phyloP scores from a whole-genome alignment of 2,113 vertebrate genomes.

The Amazona guildingii region DNA sequence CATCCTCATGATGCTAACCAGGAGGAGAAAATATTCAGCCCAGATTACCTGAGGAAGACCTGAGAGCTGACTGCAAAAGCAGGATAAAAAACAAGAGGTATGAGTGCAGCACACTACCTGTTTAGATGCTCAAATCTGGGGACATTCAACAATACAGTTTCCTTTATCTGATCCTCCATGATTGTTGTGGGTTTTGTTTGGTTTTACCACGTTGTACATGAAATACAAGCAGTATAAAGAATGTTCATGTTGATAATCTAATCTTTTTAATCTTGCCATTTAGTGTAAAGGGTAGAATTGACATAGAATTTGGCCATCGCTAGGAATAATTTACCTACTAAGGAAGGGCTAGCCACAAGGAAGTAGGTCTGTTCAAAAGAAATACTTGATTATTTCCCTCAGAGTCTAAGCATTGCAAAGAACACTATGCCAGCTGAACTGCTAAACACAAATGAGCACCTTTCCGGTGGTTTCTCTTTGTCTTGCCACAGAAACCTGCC shows the following conservation, averaged over 20 bases:
- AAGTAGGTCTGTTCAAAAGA: background rate
- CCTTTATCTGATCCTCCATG: background rate
- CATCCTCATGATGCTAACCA: no score
- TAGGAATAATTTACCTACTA: background rate
- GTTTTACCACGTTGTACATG: background rate
- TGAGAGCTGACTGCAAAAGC: background rate
- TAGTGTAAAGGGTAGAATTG: background rate
- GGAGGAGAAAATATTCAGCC: background rate
- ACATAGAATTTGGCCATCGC: background rate
- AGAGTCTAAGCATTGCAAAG: background rate
- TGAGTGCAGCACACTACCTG: background rate
- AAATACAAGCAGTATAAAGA: background rate
- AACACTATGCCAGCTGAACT: background rate
- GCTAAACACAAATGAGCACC: background rate
- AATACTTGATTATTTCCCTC: background rate
- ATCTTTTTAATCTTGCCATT: background rate
- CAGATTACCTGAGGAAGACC: background rate
- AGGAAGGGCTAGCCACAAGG: background rate
- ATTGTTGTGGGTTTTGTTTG: background rate
- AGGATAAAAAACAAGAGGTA: background rate
- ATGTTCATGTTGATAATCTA: background rate
- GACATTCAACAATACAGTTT: background rate
- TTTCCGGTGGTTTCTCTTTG: background rate
- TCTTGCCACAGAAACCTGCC: background rate
- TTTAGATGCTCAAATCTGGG: background rate